Evolutionary conservation across 2,113 vertebrate genomes (phyloP).

Genomic region (Candoia aspera): DNA sequence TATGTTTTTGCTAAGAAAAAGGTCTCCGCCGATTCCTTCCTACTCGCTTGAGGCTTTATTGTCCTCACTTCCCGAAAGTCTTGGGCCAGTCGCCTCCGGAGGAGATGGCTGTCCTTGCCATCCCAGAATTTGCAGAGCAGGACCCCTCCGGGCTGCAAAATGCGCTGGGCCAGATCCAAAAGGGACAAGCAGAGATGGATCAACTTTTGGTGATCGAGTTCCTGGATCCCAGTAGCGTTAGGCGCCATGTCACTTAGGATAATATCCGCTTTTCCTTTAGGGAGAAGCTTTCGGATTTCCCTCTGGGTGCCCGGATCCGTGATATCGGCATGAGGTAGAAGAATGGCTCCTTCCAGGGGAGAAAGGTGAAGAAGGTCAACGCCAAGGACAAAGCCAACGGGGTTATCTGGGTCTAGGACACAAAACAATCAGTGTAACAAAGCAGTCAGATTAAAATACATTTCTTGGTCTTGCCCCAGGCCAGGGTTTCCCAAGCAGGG

Average conservation of each 20-base stretch:
- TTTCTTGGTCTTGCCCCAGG: background rate
- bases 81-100: slow-evolving; percentile 76
- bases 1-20: slow-evolving; percentile 85
- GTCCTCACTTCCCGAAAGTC: slow-evolving; percentile 77
- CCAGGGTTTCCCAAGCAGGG: too few species aligned
- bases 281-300: slow-evolving; percentile 79
- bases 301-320: slow-evolving; percentile 70
- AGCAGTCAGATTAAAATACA: background rate
- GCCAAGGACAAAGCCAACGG: slow-evolving; percentile 85
- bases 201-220: slow-evolving; percentile 88
- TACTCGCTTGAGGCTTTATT: slow-evolving; percentile 88
- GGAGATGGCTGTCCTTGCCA: slow-evolving; percentile 71
- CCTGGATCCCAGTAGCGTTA: slow-evolving; percentile 87
- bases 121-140: slow-evolving; percentile 95
- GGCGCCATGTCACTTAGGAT: slow-evolving; percentile 96
- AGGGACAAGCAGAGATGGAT: slow-evolving; percentile 80
- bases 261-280: slow-evolving; percentile 78
- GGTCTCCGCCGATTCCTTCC: slow-evolving; percentile 88
- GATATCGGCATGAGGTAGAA: slow-evolving; percentile 81
- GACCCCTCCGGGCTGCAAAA: slow-evolving; percentile 78
- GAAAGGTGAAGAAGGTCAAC: slow-evolving; percentile 84
- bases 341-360: slow-evolving; percentile 86
- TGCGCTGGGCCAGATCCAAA: slow-evolving; percentile 73
- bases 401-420: slow-evolving; percentile 74
- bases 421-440: background rate